These are phyloP conservation scores for Valencia hispanica DNA, from an alignment of 2,797 vertebrate species.

Conservation along the genomic window DNA sequence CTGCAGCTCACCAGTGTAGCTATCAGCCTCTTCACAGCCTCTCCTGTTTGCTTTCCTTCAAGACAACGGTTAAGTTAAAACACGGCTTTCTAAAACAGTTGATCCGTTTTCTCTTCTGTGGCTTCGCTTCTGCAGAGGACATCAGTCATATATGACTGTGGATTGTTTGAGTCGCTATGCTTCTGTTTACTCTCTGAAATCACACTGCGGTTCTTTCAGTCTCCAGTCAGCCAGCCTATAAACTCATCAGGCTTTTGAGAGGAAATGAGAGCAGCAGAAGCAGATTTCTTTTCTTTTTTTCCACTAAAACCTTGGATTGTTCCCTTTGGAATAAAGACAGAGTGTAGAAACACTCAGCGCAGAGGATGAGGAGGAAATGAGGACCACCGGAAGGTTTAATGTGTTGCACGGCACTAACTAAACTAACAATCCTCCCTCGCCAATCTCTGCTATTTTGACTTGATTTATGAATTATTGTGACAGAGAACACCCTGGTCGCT, in stretches of 20 bases:
- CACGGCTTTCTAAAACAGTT: not conserved
- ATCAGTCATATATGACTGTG: not conserved
- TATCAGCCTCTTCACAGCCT: too few relatives aligned
- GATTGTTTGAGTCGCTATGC: not conserved
- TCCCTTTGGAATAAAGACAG: constrained; percentile 44
- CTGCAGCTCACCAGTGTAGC: too few relatives aligned
- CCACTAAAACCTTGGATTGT: constrained; percentile 4
- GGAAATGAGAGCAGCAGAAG: constrained; percentile 28
- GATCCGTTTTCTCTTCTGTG: not conserved
- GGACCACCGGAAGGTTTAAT: constrained; percentile 12
- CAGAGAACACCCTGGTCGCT: constrained; percentile 42
- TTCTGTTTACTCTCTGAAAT: not conserved
- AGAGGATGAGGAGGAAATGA: constrained; percentile 1
- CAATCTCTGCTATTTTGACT: constrained; percentile 16
- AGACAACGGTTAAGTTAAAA: not conserved
- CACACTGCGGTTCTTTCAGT: not conserved
- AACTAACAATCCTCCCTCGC: constrained; percentile 53
- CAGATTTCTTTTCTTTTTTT: not conserved
- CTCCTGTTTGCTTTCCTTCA: too few relatives aligned
- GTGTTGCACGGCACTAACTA: constrained; percentile 32
- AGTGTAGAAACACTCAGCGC: constrained; percentile 28
- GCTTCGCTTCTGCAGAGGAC: not conserved
- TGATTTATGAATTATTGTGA: constrained; percentile 46
- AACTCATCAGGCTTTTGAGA: not conserved
- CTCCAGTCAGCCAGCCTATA: not conserved